Conservation (phyloP, 2,797 vertebrate genomes). For the Tinamus major region DNA sequence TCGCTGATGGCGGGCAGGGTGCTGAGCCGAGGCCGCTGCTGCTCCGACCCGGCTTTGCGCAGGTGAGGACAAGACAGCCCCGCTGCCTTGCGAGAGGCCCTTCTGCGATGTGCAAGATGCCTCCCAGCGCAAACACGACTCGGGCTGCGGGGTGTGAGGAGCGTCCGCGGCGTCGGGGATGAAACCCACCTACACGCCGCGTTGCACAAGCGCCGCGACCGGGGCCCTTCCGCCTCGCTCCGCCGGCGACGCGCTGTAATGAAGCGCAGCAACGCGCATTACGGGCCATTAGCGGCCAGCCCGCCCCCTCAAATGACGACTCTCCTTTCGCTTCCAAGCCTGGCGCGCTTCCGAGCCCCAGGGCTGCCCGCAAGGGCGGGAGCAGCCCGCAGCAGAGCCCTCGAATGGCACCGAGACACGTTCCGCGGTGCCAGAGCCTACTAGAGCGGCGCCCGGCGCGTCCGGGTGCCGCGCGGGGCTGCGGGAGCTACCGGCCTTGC, state of each 20-base stretch:
- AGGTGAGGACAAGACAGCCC: not conserved
- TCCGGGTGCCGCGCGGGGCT: too few species aligned
- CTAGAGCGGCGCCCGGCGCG: not conserved
- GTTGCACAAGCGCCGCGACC: not conserved
- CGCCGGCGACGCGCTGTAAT: not conserved
- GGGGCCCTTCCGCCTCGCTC: not conserved
- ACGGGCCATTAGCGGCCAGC: not conserved
- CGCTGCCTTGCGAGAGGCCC: not conserved
- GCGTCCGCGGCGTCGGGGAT: not conserved
- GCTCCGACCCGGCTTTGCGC: fast-evolving
- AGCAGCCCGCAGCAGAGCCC: not conserved
- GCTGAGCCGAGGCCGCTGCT: fast-evolving
- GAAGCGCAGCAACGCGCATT: not conserved
- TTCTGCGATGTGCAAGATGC: not conserved
- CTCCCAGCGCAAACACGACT: not conserved
- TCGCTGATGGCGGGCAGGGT: fast-evolving
- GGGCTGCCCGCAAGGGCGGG: not conserved
- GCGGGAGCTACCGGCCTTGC: too few species aligned
- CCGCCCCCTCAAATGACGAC: conserved; percentile 11
- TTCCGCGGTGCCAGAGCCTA: not conserved
- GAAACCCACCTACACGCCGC: not conserved
- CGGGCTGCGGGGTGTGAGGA: not conserved
- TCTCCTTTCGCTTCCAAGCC: conserved; percentile 1
- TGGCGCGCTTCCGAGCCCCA: not conserved
- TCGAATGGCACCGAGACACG: not conserved